Conservation (phyloP, 1,140 invertebrate species). For the Zaprionus inermis region DNA sequence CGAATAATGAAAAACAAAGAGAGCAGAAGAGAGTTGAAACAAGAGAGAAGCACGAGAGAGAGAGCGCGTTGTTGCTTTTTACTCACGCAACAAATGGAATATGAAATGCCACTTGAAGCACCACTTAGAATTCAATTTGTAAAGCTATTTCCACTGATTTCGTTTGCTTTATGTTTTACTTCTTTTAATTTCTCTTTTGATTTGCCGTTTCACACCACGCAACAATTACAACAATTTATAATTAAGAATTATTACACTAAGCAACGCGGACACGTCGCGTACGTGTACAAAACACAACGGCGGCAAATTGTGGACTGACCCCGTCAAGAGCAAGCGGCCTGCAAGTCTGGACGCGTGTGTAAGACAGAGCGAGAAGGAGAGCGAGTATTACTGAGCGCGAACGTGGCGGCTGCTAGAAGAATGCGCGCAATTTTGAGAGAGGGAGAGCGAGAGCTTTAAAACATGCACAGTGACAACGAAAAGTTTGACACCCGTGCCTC, state of each 20-base stretch:
- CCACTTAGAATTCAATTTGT: constrained; percentile 41
- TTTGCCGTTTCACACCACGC: constrained; percentile 29
- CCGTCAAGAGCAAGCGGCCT: constrained; percentile 31
- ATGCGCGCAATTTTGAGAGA: constrained; percentile 32
- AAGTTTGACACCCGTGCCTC: not conserved
- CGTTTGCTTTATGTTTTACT: constrained; percentile 26
- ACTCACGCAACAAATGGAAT: constrained; percentile 67
- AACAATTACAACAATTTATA: constrained; percentile 24
- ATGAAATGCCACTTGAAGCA: constrained; percentile 46
- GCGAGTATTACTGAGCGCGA: constrained; percentile 8
- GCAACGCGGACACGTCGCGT: constrained; percentile 20
- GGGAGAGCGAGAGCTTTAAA: constrained; percentile 13
- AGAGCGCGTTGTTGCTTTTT: constrained; percentile 43
- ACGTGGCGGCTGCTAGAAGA: constrained; percentile 31
- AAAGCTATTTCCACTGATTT: constrained; percentile 37
- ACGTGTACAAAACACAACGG: constrained; percentile 63
- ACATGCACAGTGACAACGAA: constrained; percentile 25
- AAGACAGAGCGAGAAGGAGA: constrained; percentile 33
- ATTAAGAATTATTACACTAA: constrained; percentile 33
- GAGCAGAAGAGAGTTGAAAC: not conserved
- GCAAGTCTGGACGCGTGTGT: constrained; percentile 29
- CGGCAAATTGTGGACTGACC: constrained; percentile 45
- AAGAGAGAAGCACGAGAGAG: constrained; percentile 8
- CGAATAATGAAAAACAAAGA: constrained; percentile 7
- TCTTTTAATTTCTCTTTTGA: constrained; percentile 19